These are phyloP conservation scores for Pogonomyrmex californicus DNA, from an alignment of 1,140 invertebrate genomes.

Conservation along the genomic window DNA sequence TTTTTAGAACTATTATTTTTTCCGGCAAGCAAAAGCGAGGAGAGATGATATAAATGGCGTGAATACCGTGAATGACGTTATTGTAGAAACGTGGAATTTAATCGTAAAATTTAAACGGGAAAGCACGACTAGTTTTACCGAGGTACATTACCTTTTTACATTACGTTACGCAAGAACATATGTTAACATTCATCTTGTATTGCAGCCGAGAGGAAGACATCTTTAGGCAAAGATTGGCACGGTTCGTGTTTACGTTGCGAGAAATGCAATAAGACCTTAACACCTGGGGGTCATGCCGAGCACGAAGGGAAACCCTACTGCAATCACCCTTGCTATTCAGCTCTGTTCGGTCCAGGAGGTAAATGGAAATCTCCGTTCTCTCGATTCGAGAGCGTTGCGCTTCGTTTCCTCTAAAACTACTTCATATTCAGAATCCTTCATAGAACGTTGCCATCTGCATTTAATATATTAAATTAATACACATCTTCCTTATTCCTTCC, in stretches of 20 bases:
- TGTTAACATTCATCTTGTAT: slow-evolving; percentile 74
- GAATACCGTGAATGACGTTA: slow-evolving; percentile 15
- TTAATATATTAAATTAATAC: slow-evolving; percentile 68
- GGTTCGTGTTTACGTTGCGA: slow-evolving; percentile 91
- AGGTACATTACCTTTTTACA: slow-evolving; percentile 27
- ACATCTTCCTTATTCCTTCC: slow-evolving; percentile 7
- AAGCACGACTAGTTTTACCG: slow-evolving; percentile 27
- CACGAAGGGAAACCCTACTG: slow-evolving; percentile 94
- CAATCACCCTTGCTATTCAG: slow-evolving; percentile 92
- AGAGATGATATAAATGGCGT: slow-evolving; percentile 6
- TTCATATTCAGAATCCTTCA: slow-evolving; percentile 55
- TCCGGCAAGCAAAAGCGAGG: background rate
- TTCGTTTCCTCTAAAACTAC: slow-evolving; percentile 55
- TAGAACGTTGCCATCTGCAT: slow-evolving; percentile 71
- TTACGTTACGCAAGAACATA: slow-evolving; percentile 22
- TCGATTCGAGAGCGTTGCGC: slow-evolving; percentile 29
- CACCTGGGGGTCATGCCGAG: slow-evolving; percentile 91
- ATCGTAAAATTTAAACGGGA: slow-evolving; percentile 57
- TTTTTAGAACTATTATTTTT: background rate
- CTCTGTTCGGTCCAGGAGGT: slow-evolving; percentile 92
- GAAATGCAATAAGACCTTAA: slow-evolving; percentile 93
- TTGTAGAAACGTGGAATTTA: slow-evolving; percentile 49
- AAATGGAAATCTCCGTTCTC: slow-evolving; percentile 58
- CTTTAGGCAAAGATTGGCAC: slow-evolving; percentile 94
- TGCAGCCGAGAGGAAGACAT: slow-evolving; percentile 93